Conservation (phyloP, 35 echinoderm and acorn worm species). For the Ophioderma brevispina region DNA sequence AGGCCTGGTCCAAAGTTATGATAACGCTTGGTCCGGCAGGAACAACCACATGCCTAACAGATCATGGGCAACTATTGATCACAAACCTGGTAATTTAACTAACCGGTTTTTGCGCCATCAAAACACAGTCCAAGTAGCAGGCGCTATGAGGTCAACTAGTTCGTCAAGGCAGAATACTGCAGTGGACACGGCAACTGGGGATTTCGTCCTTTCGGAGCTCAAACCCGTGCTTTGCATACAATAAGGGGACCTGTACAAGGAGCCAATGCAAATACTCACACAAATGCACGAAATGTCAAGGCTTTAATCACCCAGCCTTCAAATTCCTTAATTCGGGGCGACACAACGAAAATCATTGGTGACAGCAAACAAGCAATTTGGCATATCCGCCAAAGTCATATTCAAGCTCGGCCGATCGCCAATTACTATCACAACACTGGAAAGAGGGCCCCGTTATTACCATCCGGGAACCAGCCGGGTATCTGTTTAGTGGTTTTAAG, state of each 20-base stretch:
- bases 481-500: background rate
- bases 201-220: background rate
- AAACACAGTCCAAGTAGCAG: background rate
- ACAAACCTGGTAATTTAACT: background rate
- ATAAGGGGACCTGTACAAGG: background rate
- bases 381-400: no score
- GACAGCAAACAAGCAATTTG: no score
- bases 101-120: background rate
- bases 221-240: background rate
- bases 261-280: background rate
- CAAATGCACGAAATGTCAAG: background rate
- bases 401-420: no score
- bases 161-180: background rate
- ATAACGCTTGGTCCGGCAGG: background rate
- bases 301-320: background rate
- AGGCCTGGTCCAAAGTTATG: background rate
- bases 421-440: no score
- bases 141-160: background rate
- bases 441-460: no score
- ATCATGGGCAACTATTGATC: background rate
- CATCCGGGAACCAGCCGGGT: no score
- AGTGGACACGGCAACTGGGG: background rate
- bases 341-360: no score
- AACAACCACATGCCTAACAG: background rate
- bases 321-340: no score